Evolutionary conservation across 2,888 invertebrate species (phyloP).

Genomic region (Drosophila peninsularis): DNA sequence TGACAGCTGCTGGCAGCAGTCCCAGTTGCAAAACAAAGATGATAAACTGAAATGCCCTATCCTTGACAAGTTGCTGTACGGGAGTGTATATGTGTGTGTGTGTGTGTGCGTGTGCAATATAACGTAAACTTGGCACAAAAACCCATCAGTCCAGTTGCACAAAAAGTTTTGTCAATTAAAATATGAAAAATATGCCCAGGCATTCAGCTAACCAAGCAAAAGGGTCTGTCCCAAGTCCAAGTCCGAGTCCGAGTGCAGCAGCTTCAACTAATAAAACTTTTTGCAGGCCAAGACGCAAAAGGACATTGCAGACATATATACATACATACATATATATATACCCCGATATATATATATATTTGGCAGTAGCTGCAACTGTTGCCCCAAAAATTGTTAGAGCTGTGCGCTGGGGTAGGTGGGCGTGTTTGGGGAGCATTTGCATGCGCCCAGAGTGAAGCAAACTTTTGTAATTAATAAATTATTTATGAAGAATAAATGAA

Average conservation of each 20-base stretch:
- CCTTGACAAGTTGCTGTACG: constrained; percentile 39
- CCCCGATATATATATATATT: constrained; percentile 35
- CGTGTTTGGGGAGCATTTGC: constrained; percentile 56
- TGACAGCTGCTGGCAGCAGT: constrained; percentile 18
- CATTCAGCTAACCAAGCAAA: constrained; percentile 51
- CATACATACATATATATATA: constrained; percentile 22
- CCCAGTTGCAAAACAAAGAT: constrained; percentile 20
- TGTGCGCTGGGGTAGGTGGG: constrained; percentile 1
- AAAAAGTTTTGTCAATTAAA: constrained; percentile 79
- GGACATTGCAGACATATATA: constrained; percentile 56
- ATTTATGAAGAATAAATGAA: constrained; percentile 77
- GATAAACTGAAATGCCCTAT: constrained; percentile 24
- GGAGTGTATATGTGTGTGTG: constrained; percentile 26
- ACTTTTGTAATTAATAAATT: constrained; percentile 79
- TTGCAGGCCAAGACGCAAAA: constrained; percentile 69
- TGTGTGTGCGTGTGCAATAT: constrained; percentile 34
- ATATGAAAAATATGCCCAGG: constrained; percentile 73
- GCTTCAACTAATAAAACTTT: constrained; percentile 77
- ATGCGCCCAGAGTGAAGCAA: constrained; percentile 65
- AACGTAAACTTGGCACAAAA: constrained; percentile 68
- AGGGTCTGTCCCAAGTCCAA: constrained; percentile 17
- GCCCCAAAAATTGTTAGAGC: constrained; percentile 36
- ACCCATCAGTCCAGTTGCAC: constrained; percentile 70
- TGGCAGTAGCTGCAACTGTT: constrained; percentile 71
- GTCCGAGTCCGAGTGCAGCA: constrained; percentile 46